Base-by-base conservation (phyloP, 1,140 invertebrate genomes). In the Bradysia coprophila region DNA sequence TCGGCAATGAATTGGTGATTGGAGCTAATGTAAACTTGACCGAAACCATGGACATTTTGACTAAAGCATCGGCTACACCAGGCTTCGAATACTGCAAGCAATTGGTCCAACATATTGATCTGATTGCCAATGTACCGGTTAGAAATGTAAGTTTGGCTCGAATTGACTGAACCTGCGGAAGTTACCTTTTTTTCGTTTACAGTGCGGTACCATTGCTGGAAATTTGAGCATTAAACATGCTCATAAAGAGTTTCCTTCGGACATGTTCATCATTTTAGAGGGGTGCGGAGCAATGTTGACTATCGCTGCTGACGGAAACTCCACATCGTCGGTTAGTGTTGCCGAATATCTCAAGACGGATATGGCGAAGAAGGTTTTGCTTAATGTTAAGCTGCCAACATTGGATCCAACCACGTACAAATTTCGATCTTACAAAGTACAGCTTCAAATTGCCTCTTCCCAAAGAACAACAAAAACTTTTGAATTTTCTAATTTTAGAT, bases 221-320 rank as follows among this genome's bases (percentile, higher is more conserved):
- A n/a, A n/a, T n/a, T n/a, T n/a, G 43, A 76, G 74, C 61, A 68
- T 87, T 36, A 88, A 88, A 81, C 38, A 85, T 84, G 51, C 56
- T 85, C 64, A 76, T 45, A 62, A 57, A 2, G 68, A 76, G 42
- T 84, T 82, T 54, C 74, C 73, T 2, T 84, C 80, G 1, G 79
- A 84, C 54, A 51, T 83, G 9, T 84, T 79, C 52, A 49, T 79
- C 19, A 62, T 79, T 11, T 54, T 84, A 15, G 73, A 75, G 61
- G 72, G 73, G 8, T 68, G 71, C 40, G 68, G 68, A 44, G 75
- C 73, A 2, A 53, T 64, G 46, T 43, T 82, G 10, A 64, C 64
- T 3, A 38, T 43, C 22, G 65, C 32, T 2, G 10, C 13, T 10
- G 10, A 11, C 16, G 21, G 20, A 19, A 21, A 23, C 31, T 75